Conservation (phyloP, 2,888 invertebrate genomes). For the Sminthurinus aureus region DNA sequence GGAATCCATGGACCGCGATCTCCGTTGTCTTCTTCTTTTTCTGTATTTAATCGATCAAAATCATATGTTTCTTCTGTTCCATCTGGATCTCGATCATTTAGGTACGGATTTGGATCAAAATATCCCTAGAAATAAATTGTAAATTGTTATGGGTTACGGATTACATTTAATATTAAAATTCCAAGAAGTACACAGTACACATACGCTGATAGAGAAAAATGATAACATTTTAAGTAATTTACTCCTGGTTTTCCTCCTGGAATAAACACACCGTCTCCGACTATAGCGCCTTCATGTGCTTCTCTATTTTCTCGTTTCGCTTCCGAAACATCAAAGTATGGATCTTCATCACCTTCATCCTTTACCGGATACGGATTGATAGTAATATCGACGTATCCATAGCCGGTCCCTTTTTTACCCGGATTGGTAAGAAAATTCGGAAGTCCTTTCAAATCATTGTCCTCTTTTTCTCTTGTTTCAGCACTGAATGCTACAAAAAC, state of each 20-base stretch:
- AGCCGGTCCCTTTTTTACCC: conserved; percentile 65
- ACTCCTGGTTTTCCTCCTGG: conserved; percentile 25
- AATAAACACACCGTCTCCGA: conserved; percentile 41
- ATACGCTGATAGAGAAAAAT: neutral
- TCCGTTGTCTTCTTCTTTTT: conserved; percentile 28
- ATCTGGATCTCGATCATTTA: conserved; percentile 54
- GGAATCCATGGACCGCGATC: conserved; percentile 48
- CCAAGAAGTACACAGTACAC: neutral
- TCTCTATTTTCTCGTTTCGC: conserved; percentile 49
- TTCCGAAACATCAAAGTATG: conserved; percentile 49
- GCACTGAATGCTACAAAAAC: conserved; percentile 58
- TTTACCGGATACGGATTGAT: conserved; percentile 65
- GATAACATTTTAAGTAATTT: neutral
- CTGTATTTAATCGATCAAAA: conserved; percentile 46
- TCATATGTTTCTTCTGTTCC: conserved; percentile 53
- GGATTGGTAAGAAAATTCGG: conserved; percentile 62
- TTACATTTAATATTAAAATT: neutral
- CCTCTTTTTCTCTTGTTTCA: conserved; percentile 43
- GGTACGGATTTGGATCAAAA: conserved; percentile 64
- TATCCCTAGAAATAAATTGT: conserved; percentile 59
- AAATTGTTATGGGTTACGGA: no score
- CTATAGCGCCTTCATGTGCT: conserved; percentile 47
- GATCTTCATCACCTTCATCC: conserved; percentile 54
- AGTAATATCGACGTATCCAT: conserved; percentile 67
- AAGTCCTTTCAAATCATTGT: conserved; percentile 44